phyloP scores from a whole-genome alignment of 2,888 invertebrate species.

The Hemicrepidius hirtus region DNA sequence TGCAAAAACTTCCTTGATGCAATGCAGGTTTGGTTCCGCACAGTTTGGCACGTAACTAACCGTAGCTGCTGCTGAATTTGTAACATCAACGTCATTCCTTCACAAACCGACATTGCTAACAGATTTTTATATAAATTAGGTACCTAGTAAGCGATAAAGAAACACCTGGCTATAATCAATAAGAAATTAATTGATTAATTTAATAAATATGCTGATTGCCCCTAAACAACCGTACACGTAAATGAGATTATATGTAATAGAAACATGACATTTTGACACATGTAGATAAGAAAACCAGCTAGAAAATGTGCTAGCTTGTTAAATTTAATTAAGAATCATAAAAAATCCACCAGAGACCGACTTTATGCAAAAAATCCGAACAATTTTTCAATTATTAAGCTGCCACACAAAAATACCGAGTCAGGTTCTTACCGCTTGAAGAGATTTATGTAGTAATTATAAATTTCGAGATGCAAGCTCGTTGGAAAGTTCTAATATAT shows the following conservation, averaged over 20 bases:
- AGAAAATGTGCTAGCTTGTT: conserved; percentile 35
- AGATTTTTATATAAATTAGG: conserved; percentile 9
- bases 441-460: conserved; percentile 29
- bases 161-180: conserved; percentile 15
- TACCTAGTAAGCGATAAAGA: neutral
- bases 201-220: conserved; percentile 42
- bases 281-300: conserved; percentile 36
- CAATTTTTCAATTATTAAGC: conserved; percentile 31
- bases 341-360: conserved; percentile 24
- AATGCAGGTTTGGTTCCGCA: conserved; percentile 52
- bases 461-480: conserved; percentile 16
- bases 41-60: conserved; percentile 57
- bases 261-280: conserved; percentile 55
- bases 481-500: conserved; percentile 12
- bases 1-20: conserved; percentile 1
- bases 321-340: conserved; percentile 32
- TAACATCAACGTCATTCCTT: conserved; percentile 23
- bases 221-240: conserved; percentile 37
- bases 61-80: conserved; percentile 49
- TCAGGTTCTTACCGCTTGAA: conserved; percentile 16
- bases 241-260: conserved; percentile 54
- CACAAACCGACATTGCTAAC: conserved; percentile 10
- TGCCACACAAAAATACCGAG: conserved; percentile 26
- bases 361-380: conserved; percentile 17
- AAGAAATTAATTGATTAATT: conserved; percentile 40